Evolutionary conservation across 1,140 invertebrate genomes (phyloP), one percentile per base, ranked within the genome.

Genomic region (Belonocnema kinseyi): DNA sequence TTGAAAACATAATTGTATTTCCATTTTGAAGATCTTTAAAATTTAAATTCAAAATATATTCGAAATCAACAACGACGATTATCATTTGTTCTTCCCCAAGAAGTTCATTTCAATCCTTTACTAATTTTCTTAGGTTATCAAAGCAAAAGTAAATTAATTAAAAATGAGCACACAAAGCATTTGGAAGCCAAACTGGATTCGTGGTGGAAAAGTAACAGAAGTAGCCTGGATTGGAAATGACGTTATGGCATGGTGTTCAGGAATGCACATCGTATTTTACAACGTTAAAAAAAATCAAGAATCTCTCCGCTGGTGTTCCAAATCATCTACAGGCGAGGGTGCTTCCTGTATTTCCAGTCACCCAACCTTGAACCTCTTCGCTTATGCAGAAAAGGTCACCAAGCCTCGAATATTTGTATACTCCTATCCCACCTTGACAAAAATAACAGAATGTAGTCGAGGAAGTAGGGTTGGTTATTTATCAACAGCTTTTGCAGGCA

Each of bases 181-280:
- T 2, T 88, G 87, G 86, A 80, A 26, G 51, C 78, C 87, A 4
- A 74, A 71, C 14, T 92, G 91, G 91, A 54, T 87, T 13, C 85
- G 89, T 14, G 88, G 91, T 5, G 85, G 85, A 40, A 85, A 73
- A 58, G 80, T 91, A 53, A 70, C 80, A 1, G 82, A 90, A n/a
- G 78, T 89, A 13, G 53, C 82, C n/a, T 91, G 88, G 87, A 85
- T 92, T 17, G 87, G 86, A 14, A 86, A 79, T 33, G 85, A 91
- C 72, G 76, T 86, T 14, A 53, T 92, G 0, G 89, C 86, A 0
- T 91, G 90, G 89, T 87, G 85, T 52, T 84, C 75, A 3, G 88
- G 89, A 0, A 66, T 86, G 33, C 82, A 87, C 66, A 86, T 92
- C 2, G 61, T 91, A 0, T 91, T 91, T 46, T 86, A 85, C 73